Evolutionary conservation across 37 sponge, comb jelly and placozoan species (phyloP).

Genomic region (Trichoplax adhaerens): DNA sequence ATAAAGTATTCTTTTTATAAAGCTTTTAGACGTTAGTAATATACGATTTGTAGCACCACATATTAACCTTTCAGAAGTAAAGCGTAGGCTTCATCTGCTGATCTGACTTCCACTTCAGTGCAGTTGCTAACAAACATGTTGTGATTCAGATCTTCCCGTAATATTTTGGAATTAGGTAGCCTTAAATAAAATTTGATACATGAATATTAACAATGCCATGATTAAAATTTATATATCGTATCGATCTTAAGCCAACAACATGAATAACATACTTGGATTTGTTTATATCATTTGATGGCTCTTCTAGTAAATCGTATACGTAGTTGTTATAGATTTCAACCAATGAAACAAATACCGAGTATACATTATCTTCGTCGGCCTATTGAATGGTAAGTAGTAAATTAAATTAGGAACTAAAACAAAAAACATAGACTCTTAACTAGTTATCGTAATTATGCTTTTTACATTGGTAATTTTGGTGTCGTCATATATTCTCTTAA

Average conservation of each 20-base stretch:
- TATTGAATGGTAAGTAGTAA: neutral
- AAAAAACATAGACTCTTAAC: no score
- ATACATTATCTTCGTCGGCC: slow-evolving; percentile 76
- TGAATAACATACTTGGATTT: neutral
- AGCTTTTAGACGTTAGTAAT: neutral
- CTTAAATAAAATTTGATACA: no score
- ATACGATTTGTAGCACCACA: neutral
- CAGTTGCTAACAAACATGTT: slow-evolving; percentile 86
- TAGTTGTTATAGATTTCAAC: slow-evolving; percentile 97
- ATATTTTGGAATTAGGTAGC: slow-evolving; percentile 17
- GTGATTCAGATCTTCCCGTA: slow-evolving; percentile 52
- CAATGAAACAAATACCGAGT: slow-evolving; percentile 85
- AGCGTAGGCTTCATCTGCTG: slow-evolving; percentile 88
- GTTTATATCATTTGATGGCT: slow-evolving; percentile 19
- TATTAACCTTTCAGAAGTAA: slow-evolving; percentile 36
- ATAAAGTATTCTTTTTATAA: no score
- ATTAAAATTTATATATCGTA: no score
- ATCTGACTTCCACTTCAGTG: slow-evolving; percentile 88
- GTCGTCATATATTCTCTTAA: no score
- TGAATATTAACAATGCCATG: no score
- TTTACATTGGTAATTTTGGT: no score
- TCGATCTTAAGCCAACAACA: no score
- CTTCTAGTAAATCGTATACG: slow-evolving; percentile 86
- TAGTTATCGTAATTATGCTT: no score
- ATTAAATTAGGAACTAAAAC: no score